phyloP scores from a whole-genome alignment of 2,797 vertebrate genomes.

The Chrysocyon brachyurus region DNA sequence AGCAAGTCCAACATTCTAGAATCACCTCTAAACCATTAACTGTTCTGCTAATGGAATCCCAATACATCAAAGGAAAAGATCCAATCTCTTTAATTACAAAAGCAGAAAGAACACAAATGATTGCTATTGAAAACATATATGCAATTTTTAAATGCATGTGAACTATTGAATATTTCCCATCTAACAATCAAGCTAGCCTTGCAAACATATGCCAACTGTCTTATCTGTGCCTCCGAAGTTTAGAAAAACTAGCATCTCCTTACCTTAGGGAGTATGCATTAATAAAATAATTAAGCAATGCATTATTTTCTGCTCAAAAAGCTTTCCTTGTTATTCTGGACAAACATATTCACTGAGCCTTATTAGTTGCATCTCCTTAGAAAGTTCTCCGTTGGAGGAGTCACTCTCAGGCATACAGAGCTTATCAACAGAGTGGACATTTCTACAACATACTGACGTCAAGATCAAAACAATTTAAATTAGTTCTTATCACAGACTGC shows the following conservation, averaged over 20 bases:
- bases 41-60: neutral
- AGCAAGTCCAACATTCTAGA: neutral
- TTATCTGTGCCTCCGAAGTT: neutral
- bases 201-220: neutral
- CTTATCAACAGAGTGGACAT: neutral
- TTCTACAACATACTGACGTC: neutral
- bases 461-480: neutral
- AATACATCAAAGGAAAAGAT: slow-evolving; percentile 39
- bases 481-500: neutral
- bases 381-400: neutral
- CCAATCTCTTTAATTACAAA: neutral
- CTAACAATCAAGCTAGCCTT: neutral
- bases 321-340: neutral
- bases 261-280: neutral
- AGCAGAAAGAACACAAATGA: slow-evolving; percentile 45
- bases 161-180: neutral
- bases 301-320: neutral
- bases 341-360: neutral
- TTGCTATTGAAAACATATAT: neutral
- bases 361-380: neutral
- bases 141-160: slow-evolving; percentile 43
- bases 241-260: neutral
- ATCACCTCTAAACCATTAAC: neutral
- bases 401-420: neutral
- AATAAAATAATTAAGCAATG: neutral